Percentiles rank a stretch among this genome's conserved stretches.
These are phyloP conservation scores for Platalea minor DNA, from an alignment of 2,797 vertebrate genomes.

Conservation along the genomic window DNA sequence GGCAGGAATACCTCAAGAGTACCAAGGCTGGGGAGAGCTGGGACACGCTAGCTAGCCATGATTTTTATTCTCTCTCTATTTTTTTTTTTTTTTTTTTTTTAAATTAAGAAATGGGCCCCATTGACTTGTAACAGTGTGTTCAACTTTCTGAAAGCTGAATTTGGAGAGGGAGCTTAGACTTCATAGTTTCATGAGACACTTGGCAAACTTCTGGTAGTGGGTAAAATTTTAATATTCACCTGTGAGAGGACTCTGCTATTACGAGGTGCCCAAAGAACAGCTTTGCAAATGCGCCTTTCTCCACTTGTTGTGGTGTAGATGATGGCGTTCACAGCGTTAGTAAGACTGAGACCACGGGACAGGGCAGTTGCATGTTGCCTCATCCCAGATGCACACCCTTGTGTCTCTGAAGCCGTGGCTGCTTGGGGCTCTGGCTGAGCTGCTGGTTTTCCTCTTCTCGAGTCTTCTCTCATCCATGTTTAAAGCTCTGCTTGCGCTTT, in stretches of 20 bases:
- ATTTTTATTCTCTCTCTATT: neutral
- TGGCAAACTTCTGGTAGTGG: neutral
- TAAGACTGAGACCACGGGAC: neutral
- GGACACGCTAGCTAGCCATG: neutral
- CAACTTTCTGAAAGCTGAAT: neutral
- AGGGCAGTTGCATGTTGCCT: neutral
- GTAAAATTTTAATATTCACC: fast-evolving
- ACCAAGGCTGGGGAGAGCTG: neutral
- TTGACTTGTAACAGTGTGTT: neutral
- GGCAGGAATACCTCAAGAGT: neutral
- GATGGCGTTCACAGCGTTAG: neutral
- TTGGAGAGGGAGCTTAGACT: neutral
- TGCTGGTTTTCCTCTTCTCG: neutral
- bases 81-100: neutral
- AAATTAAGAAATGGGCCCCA: neutral
- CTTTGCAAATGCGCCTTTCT: neutral
- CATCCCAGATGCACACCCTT: neutral
- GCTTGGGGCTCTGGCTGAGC: neutral
- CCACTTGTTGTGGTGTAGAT: neutral
- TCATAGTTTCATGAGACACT: neutral
- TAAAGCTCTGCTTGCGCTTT: neutral
- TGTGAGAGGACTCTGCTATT: neutral
- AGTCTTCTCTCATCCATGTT: neutral
- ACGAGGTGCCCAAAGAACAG: neutral
- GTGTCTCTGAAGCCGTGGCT: neutral